Base-by-base conservation (phyloP, 53 echinoderm and acorn worm genomes). In the Apostichopus leukothele region DNA sequence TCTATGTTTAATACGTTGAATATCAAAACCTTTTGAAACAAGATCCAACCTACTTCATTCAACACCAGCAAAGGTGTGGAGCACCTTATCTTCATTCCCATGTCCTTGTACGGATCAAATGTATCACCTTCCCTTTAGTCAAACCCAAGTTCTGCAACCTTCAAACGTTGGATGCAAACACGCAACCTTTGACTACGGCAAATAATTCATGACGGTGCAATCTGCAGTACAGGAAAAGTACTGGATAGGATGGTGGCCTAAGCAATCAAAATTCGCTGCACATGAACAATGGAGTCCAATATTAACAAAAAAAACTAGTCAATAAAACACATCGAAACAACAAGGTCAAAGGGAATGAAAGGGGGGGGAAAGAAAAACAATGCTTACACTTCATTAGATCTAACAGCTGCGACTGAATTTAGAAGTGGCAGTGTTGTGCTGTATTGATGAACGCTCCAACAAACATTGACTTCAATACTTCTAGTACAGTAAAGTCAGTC, bases 51-150 rank as follows among this genome's bases (percentile, higher is more conserved):
- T 57, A 57, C 10, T 7, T 57, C 57, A 57, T 57, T 57, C 10
- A 57, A 7, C 8, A 57, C 57, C 10, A 57, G 57, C 57, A 57
- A 57, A 57, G 7, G n/a, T 71, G 71, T 71, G 71, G 14, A 71
- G 39, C 39, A 71, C 57, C 10, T 57, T 57, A n/a, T 71, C 6
- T 71, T 71, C 71, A 71, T 80, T 80, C 80, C 54, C 80, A 80
- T 80, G 80, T 80, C 80, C 80, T 80, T 80, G 80, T 20, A 80
- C 57, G 53, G 27, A 21, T 80, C 51, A n/a, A 4, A 80, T 80
- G 18, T 53, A 57, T 80, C 80, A 57, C 80, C 80, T 53, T 71
- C 18, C n/a, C 71, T 19, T 71, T 19, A 71, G n/a, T 71, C 13
- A n/a, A 71, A 19, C 13, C 6, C 20, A n/a, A 71, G 71, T 71